phyloP scores from a whole-genome alignment of 2,888 invertebrate genomes.

The Nematopogon swammerdamellus region DNA sequence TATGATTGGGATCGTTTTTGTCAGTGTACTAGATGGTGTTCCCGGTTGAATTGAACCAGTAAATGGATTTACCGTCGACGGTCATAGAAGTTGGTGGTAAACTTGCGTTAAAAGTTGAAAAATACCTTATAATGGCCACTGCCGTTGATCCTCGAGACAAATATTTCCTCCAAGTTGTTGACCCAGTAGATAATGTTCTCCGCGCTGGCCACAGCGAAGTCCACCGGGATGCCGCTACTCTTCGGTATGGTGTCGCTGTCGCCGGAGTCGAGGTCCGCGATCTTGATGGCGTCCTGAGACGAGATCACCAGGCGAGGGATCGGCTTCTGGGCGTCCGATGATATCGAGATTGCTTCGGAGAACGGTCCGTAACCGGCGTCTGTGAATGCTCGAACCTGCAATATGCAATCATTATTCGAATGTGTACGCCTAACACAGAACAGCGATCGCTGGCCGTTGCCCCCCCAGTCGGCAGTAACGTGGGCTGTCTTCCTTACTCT shows the following conservation, averaged over 20 bases:
- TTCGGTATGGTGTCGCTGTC: slow-evolving; percentile 58
- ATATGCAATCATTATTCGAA: no score
- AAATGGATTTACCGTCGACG: slow-evolving; percentile 67
- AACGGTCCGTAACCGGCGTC: slow-evolving; percentile 72
- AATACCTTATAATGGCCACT: slow-evolving; percentile 46
- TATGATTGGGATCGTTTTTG: slow-evolving; percentile 40
- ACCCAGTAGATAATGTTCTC: slow-evolving; percentile 81
- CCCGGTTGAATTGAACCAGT: slow-evolving; percentile 67
- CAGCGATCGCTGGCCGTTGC: no score
- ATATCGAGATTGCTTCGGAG: slow-evolving; percentile 58
- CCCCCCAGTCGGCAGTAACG: no score
- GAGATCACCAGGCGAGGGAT: slow-evolving; percentile 77
- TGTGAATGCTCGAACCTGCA: slow-evolving; percentile 77
- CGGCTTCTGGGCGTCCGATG: slow-evolving; percentile 69
- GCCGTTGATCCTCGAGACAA: slow-evolving; percentile 58
- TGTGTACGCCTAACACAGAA: no score
- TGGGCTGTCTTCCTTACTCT: no score
- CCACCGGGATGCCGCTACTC: slow-evolving; percentile 65
- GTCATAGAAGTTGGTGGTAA: slow-evolving; percentile 65
- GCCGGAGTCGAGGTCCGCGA: slow-evolving; percentile 73
- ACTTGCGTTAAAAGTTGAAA: slow-evolving; percentile 19
- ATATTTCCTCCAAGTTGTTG: slow-evolving; percentile 70
- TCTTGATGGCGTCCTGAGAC: slow-evolving; percentile 67
- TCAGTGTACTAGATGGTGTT: slow-evolving; percentile 61
- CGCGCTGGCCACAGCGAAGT: slow-evolving; percentile 64